Conservation (phyloP, 1,140 invertebrate species). For the Formica exsecta region DNA sequence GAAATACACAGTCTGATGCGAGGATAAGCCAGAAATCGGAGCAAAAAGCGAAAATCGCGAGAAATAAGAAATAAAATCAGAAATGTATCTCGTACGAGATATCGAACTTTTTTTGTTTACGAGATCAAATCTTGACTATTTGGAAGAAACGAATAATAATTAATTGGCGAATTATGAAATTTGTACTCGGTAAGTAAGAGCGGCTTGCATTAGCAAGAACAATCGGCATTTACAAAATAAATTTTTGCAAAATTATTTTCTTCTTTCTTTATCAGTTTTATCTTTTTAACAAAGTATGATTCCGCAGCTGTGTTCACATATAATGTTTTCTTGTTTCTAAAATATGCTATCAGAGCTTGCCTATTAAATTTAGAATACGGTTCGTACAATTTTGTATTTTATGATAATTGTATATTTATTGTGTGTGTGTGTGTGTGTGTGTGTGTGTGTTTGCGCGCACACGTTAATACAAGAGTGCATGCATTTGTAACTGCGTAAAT, state of each 20-base stretch:
- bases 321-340: neutral
- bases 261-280: neutral
- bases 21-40: conserved; percentile 42
- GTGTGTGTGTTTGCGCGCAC: too few species aligned
- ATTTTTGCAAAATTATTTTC: neutral
- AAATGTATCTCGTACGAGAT: neutral
- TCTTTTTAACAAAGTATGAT: neutral
- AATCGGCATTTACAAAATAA: neutral
- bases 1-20: conserved; percentile 34
- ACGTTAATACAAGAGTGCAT: neutral
- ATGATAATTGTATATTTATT: conserved; percentile 7
- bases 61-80: conserved; percentile 29
- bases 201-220: too few species aligned
- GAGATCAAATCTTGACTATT: neutral
- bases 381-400: neutral
- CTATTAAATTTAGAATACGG: neutral
- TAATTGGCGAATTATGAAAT: neutral
- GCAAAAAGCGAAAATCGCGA: conserved; percentile 38
- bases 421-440: too few species aligned
- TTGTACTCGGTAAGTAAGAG: neutral
- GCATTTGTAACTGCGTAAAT: conserved; percentile 15
- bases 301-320: neutral
- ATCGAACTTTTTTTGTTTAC: neutral
- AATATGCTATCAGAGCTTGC: neutral
- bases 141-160: neutral